Base-by-base conservation (phyloP, 2,797 vertebrate species). In the Sphaeramia orbicularis region DNA sequence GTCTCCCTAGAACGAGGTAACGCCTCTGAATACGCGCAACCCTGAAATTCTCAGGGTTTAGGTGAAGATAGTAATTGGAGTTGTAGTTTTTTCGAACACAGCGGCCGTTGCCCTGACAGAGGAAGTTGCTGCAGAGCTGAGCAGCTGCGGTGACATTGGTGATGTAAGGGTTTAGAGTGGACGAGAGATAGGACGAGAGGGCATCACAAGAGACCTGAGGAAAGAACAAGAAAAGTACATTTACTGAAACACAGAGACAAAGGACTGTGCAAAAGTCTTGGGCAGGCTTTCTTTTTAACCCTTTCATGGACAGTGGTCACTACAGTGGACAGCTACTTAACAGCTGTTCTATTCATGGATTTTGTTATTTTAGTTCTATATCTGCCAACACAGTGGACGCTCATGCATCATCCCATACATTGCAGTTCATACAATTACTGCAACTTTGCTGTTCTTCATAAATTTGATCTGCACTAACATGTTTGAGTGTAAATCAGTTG, bases 1-100 rank as follows among this genome's bases (percentile, higher is more conserved):
- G 94, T 44, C 87, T 86, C 30, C 95, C 95, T 1, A 54, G 40
- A 16, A 94, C 72, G 27, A 61, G 56, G 60, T 93, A 94, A 56
- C 81, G 88, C 32, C 86, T 91, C 58, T 68, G 67, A 30, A 85
- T 71, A 42, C 41, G 74, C 57, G 72, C 18, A 73, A 96, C 91
- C 44, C 41, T 69, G 84, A 96, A 92, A 65, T 83, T 94, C 2
- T 57, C 18, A 1, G 93, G 63, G 71, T 93, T 95, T 58, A 96
- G 84, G 66, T 96, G 95, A 82, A 96, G 95, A 70, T 96, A 95
- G 65, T 91, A 83, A 44, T n/a, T 67, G 38, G 93, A 93, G 76
- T 95, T 81, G 89, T 92, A 92, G 10, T 91, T 41, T 82, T 92
- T 96, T 21, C 95, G 80, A 37, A 70, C 78, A 1, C 95, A 96